Percentiles rank a stretch among this genome's conserved stretches.
These are phyloP conservation scores for Thereva nobilitata DNA, from an alignment of 2,888 invertebrate species.

Conservation along the genomic window DNA sequence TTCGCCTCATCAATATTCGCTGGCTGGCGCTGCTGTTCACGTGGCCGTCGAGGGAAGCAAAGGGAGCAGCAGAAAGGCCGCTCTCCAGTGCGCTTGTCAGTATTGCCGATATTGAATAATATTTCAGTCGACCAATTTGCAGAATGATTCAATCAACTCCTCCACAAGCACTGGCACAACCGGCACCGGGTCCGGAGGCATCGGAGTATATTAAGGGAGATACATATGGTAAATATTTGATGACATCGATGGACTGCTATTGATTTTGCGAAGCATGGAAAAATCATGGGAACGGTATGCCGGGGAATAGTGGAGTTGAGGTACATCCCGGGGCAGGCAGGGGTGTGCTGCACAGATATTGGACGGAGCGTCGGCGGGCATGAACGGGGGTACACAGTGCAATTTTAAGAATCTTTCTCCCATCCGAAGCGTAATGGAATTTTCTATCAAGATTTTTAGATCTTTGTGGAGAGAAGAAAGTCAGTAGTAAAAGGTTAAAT, in stretches of 20 bases:
- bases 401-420: constrained; percentile 19
- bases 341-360: too few relatives aligned
- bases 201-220: constrained; percentile 28
- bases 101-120: too few relatives aligned
- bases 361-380: too few relatives aligned
- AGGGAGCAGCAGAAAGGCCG: too few relatives aligned
- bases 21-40: too few relatives aligned
- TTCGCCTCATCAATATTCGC: too few relatives aligned
- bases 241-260: constrained; percentile 32
- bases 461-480: constrained; percentile 6
- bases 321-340: background rate
- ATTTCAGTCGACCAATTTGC: too few relatives aligned
- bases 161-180: constrained; percentile 1
- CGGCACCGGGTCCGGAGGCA: background rate
- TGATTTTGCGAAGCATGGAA: constrained; percentile 30
- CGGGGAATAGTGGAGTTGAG: constrained; percentile 20
- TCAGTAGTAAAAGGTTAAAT: constrained; percentile 17
- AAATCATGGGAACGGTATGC: constrained; percentile 25
- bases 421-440: constrained; percentile 14
- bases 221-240: constrained; percentile 30
- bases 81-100: too few relatives aligned
- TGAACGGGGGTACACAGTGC: background rate
- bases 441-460: constrained; percentile 32
- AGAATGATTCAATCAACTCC: background rate
- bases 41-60: too few relatives aligned